Conservation (phyloP, 2,888 invertebrate genomes). For the Drosophila rubida region DNA sequence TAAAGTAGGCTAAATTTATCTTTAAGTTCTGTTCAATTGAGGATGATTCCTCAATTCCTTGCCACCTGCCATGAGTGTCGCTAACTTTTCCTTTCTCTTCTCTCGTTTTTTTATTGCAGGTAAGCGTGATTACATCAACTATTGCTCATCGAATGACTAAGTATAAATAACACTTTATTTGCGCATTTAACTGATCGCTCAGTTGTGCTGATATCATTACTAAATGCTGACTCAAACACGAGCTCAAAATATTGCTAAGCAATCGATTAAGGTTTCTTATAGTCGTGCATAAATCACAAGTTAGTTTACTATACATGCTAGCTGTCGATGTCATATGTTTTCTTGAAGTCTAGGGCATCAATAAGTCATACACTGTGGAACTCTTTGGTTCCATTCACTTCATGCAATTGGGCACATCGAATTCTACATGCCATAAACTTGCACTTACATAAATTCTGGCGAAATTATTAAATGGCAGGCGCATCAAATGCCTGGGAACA, state of each 20-base stretch:
- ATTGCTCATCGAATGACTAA: conserved; percentile 52
- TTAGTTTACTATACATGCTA: too few species aligned
- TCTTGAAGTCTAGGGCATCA: background rate
- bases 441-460: conserved; percentile 55
- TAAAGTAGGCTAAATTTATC: conserved; percentile 8
- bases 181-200: conserved; percentile 16
- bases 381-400: conserved; percentile 18
- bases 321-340: too few species aligned
- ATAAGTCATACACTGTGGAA: background rate
- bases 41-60: background rate
- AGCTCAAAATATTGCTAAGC: background rate
- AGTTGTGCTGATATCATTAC: conserved; percentile 50
- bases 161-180: conserved; percentile 38
- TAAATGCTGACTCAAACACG: conserved; percentile 54
- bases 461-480: conserved; percentile 46
- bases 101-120: conserved; percentile 40
- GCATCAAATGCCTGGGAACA: conserved; percentile 55
- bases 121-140: conserved; percentile 53
- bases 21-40: conserved; percentile 3
- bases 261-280: background rate
- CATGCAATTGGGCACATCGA: conserved; percentile 24
- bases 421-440: conserved; percentile 30
- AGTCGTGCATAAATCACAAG: background rate
- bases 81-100: conserved; percentile 27
- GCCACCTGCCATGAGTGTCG: conserved; percentile 14